These are phyloP conservation scores for Antrozous pallidus DNA, from an alignment of 2,797 vertebrate species.

Conservation along the genomic window DNA sequence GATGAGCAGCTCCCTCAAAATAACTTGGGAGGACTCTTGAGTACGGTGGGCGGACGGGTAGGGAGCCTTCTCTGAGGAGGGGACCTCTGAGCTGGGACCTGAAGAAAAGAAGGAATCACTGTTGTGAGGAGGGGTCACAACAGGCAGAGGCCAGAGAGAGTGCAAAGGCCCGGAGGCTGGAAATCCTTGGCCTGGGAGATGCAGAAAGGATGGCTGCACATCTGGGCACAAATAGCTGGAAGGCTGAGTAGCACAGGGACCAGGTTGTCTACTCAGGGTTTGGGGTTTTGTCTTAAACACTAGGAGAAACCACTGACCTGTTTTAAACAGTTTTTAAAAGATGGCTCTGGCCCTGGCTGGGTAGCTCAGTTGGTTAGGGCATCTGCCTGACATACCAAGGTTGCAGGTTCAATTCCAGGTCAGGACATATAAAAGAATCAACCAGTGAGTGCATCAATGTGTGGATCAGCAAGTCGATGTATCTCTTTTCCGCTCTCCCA, in stretches of 20 bases:
- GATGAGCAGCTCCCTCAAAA: neutral
- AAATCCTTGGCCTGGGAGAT: neutral
- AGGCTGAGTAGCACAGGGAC: neutral
- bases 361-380: neutral
- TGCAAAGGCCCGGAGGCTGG: neutral
- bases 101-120: neutral
- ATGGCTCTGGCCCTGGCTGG: neutral
- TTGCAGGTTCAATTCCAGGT: neutral
- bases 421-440: neutral
- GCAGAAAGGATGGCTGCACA: neutral
- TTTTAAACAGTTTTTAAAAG: slow-evolving; percentile 18
- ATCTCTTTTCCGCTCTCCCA: neutral
- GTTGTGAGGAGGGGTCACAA: neutral
- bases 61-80: neutral
- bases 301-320: neutral
- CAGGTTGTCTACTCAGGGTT: neutral
- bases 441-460: neutral
- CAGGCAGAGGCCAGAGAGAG: neutral
- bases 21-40: neutral
- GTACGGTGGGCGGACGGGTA: neutral
- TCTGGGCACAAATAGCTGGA: neutral
- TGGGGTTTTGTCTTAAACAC: neutral
- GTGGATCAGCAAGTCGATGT: neutral
- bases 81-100: neutral
- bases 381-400: neutral